These are phyloP conservation scores for Flexamia atlantica DNA, from an alignment of 2,888 invertebrate genomes.

Conservation along the genomic window DNA sequence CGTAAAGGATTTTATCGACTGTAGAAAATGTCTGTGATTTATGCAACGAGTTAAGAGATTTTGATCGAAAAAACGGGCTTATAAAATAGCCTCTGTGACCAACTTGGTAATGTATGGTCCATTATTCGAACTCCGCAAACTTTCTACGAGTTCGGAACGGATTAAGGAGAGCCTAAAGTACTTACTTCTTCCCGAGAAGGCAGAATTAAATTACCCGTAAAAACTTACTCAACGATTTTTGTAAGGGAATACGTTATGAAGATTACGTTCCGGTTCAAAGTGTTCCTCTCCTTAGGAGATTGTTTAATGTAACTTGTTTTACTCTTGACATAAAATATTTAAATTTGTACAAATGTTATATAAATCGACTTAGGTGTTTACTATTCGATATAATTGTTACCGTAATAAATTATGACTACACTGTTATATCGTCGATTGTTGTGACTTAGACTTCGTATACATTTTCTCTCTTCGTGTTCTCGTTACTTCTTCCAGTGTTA, in stretches of 20 bases:
- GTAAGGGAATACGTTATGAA: background rate
- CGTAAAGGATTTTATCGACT: background rate
- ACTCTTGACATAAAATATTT: background rate
- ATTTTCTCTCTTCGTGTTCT: constrained; percentile 52
- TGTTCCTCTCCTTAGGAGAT: constrained; percentile 32
- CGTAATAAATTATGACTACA: background rate
- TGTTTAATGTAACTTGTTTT: constrained; percentile 9
- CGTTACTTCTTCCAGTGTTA: constrained; percentile 44
- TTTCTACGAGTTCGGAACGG: constrained; percentile 43
- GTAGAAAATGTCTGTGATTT: constrained; percentile 6
- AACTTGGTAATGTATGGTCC: constrained; percentile 55
- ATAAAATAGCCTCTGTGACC: constrained; percentile 3
- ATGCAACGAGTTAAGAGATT: background rate
- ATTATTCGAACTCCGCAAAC: constrained; percentile 48
- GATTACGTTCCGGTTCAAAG: background rate
- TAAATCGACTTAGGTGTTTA: constrained; percentile 18
- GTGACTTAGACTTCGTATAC: constrained; percentile 39
- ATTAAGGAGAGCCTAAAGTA: constrained; percentile 53
- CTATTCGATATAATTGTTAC: constrained; percentile 22
- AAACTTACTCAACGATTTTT: background rate
- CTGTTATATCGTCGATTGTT: constrained; percentile 45
- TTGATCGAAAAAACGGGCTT: background rate
- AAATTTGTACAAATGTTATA: constrained; percentile 22
- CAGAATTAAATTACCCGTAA: constrained; percentile 53
- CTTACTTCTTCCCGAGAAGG: constrained; percentile 28